A percentile compares a stretch with the other conserved stretches of the same genome.
Evolutionary conservation across 1,140 invertebrate genomes (phyloP).

Genomic region (Drosophila lacteicornis): DNA sequence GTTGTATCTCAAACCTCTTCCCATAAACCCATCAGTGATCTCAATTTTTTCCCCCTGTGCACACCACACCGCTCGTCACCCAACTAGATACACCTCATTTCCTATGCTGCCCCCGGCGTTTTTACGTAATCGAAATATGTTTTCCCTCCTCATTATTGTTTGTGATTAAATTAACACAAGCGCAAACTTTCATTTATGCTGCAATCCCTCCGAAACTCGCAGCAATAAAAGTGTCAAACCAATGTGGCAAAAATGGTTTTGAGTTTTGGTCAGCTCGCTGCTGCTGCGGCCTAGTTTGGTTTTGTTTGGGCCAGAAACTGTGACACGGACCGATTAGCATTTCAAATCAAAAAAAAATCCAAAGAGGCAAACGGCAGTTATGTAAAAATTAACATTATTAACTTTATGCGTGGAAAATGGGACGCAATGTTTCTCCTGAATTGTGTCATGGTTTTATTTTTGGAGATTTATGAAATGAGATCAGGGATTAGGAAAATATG

Average conservation of each 20-base stretch:
- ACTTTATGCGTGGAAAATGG: constrained; percentile 43
- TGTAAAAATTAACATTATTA: constrained; percentile 60
- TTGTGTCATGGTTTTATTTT: constrained; percentile 26
- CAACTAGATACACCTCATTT: constrained; percentile 39
- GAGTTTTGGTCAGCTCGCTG: constrained; percentile 7
- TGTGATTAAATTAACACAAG: constrained; percentile 54
- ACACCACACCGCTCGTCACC: background rate
- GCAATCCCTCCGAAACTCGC: constrained; percentile 43
- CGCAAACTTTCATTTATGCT: constrained; percentile 76
- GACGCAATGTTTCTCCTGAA: constrained; percentile 5
- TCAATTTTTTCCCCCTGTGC: background rate
- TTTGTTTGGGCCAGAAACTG: constrained; percentile 30
- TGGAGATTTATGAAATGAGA: constrained; percentile 5
- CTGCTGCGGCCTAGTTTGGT: constrained; percentile 21
- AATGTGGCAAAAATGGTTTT: constrained; percentile 42
- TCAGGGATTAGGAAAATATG: too few relatives aligned
- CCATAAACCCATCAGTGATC: too few relatives aligned
- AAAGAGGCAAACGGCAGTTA: constrained; percentile 38
- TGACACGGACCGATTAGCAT: constrained; percentile 56
- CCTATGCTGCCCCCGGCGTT: constrained; percentile 22
- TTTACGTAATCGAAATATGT: constrained; percentile 70
- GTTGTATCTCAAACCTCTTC: background rate
- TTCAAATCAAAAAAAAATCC: constrained; percentile 42
- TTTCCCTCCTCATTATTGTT: constrained; percentile 72
- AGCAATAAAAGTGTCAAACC: constrained; percentile 46